Conservation (phyloP, 1,140 invertebrate species). For the Propsilocerus akamusi region DNA sequence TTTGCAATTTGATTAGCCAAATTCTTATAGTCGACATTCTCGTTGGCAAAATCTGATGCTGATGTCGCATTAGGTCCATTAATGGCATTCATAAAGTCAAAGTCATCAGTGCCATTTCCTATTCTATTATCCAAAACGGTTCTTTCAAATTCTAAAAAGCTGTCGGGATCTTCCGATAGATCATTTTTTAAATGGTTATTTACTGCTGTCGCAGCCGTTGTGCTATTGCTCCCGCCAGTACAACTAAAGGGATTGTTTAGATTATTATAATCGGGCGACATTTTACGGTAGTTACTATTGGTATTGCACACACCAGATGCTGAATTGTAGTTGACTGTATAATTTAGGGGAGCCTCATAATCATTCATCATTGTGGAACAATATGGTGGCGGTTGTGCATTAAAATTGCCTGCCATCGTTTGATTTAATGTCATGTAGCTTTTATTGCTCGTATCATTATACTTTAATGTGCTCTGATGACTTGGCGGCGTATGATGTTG, state of each 20-base stretch:
- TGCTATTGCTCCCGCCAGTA: background rate
- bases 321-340: slow-evolving; percentile 1
- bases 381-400: background rate
- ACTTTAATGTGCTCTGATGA: background rate
- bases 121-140: background rate
- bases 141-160: background rate
- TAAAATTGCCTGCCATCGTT: background rate
- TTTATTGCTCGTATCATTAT: background rate
- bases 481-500: slow-evolving; percentile 20
- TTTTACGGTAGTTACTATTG: background rate
- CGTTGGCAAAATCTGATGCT: background rate
- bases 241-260: background rate
- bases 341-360: background rate
- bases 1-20: background rate
- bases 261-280: slow-evolving; percentile 1
- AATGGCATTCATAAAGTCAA: background rate
- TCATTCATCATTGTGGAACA: background rate
- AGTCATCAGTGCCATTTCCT: too few relatives aligned
- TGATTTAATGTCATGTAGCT: background rate
- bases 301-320: background rate
- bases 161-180: background rate
- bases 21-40: slow-evolving; percentile 3
- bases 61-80: background rate
- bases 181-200: background rate
- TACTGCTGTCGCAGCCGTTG: background rate